These are phyloP conservation scores for Aphodius sticticus DNA, from an alignment of 2,888 invertebrate species.

Conservation along the genomic window DNA sequence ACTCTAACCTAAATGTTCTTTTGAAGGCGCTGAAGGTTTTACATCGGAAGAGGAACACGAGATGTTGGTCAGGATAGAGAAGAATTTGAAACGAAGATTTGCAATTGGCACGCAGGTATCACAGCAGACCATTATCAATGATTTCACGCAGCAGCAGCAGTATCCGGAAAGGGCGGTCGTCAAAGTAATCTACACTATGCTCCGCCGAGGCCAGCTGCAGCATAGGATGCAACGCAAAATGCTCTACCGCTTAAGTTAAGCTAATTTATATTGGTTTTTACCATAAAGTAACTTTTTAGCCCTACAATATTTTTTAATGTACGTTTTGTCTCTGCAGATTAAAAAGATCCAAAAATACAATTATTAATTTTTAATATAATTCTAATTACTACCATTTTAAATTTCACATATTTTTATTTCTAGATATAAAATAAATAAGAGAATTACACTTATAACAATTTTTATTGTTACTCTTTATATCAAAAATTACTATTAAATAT, in stretches of 20 bases:
- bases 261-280: conserved; percentile 13
- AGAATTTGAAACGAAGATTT: conserved; percentile 92
- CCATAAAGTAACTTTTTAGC: conserved; percentile 26
- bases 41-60: conserved; percentile 95
- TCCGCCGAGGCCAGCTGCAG: conserved; percentile 94
- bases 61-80: conserved; percentile 87
- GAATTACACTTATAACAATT: background rate
- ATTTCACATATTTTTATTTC: no score
- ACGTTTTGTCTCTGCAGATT: conserved; percentile 5
- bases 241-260: conserved; percentile 88
- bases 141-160: conserved; percentile 79
- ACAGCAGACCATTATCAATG: conserved; percentile 91
- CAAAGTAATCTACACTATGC: conserved; percentile 94
- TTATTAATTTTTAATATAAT: background rate
- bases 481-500: background rate
- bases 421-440: background rate
- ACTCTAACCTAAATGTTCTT: conserved; percentile 7
- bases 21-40: conserved; percentile 94
- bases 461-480: background rate
- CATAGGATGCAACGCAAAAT: conserved; percentile 97
- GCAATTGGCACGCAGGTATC: conserved; percentile 97
- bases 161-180: conserved; percentile 86
- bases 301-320: conserved; percentile 12
- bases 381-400: no score
- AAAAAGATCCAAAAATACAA: conserved; percentile 14